phyloP scores from a whole-genome alignment of 2,113 vertebrate genomes.

The Archocentrus centrarchus region DNA sequence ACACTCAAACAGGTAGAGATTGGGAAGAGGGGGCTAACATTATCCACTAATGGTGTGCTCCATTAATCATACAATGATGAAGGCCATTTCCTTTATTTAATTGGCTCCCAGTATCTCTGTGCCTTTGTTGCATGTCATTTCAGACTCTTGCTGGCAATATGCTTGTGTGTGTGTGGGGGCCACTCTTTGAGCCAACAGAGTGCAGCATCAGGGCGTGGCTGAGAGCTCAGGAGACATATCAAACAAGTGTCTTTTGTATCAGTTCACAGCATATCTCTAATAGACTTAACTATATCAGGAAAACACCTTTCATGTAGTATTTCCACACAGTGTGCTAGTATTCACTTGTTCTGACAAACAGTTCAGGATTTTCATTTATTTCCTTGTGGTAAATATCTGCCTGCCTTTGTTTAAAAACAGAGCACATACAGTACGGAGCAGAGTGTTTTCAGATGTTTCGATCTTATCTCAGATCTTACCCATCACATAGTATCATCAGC shows the following conservation, averaged over 20 bases:
- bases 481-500: background rate
- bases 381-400: background rate
- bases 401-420: background rate
- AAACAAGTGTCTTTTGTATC: conserved; percentile 75
- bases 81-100: conserved; percentile 81
- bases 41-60: conserved; percentile 75
- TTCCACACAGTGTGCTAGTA: background rate
- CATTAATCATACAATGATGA: conserved; percentile 82
- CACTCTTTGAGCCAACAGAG: conserved; percentile 51
- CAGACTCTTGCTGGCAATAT: conserved; percentile 43
- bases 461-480: background rate
- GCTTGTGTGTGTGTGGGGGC: conserved; percentile 36
- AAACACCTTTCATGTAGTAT: background rate
- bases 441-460: background rate
- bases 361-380: background rate
- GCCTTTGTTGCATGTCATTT: conserved; percentile 76
- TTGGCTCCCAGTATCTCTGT: conserved; percentile 69
- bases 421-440: background rate
- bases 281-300: conserved; percentile 1
- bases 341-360: background rate
- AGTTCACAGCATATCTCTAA: conserved; percentile 15
- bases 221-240: conserved; percentile 60
- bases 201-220: conserved; percentile 40
- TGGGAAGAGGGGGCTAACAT: conserved; percentile 38
- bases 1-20: conserved; percentile 74